Percentiles rank a stretch among this genome's conserved stretches.
Conservation (phyloP, 2,888 invertebrate species). For the Glaucopsyche alexis region DNA sequence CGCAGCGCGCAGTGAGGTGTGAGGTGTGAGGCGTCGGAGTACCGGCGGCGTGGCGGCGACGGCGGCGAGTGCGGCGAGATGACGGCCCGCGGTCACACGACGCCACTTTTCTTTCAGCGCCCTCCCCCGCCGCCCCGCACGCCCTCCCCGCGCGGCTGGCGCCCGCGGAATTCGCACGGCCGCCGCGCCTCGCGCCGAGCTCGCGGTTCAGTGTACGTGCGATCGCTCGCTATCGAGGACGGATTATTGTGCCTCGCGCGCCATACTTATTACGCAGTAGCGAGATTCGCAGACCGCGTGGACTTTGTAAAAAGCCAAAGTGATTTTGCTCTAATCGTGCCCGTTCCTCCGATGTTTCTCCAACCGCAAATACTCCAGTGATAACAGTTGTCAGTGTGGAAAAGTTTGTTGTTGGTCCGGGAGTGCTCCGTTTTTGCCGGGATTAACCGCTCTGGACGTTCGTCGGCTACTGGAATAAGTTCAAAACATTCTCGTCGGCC, state of each 20-base stretch:
- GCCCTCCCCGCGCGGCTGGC: slow-evolving; percentile 60
- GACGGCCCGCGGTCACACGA: slow-evolving; percentile 58
- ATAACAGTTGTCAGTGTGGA: slow-evolving; percentile 69
- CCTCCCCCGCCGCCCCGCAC: slow-evolving; percentile 49
- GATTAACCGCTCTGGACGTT: slow-evolving; percentile 46
- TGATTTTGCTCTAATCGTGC: slow-evolving; percentile 32
- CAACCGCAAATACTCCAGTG: slow-evolving; percentile 49
- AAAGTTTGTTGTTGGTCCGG: slow-evolving; percentile 54
- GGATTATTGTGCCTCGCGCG: slow-evolving; percentile 57
- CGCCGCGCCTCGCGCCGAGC: slow-evolving; percentile 63
- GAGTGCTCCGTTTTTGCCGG: background rate
- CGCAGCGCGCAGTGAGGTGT: background rate
- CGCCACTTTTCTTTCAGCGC: slow-evolving; percentile 66
- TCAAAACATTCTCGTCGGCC: slow-evolving; percentile 67
- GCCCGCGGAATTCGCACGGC: slow-evolving; percentile 59
- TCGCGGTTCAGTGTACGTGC: slow-evolving; percentile 76
- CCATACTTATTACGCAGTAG: slow-evolving; percentile 76
- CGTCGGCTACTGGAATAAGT: slow-evolving; percentile 57
- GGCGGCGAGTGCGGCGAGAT: slow-evolving; percentile 50
- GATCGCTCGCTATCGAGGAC: slow-evolving; percentile 70
- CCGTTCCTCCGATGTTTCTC: slow-evolving; percentile 31
- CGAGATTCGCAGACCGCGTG: slow-evolving; percentile 70
- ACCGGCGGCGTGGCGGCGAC: slow-evolving; percentile 40
- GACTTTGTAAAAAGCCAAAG: slow-evolving; percentile 47
- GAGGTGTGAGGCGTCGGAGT: slow-evolving; percentile 30